Percentiles rank a stretch among this genome's conserved stretches.
Evolutionary conservation across 2,888 invertebrate species (phyloP).

Genomic region (Caenorhabditis becei): DNA sequence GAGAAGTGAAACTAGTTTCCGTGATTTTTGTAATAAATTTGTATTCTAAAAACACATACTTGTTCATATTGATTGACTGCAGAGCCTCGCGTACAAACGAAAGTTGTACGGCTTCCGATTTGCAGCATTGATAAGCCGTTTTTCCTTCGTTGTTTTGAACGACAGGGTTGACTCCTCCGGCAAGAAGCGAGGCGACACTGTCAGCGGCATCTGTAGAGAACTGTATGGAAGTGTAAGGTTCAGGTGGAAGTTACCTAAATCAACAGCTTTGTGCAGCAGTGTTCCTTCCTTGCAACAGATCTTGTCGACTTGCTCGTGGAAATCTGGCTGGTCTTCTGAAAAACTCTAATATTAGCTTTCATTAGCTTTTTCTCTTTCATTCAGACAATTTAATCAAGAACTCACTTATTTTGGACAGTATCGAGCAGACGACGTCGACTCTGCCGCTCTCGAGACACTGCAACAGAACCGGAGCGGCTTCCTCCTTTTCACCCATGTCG

Average conservation of each 20-base stretch:
- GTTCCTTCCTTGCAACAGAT: constrained; percentile 81
- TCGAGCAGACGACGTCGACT: constrained; percentile 75
- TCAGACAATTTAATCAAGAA: background rate
- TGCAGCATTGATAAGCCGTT: constrained; percentile 84
- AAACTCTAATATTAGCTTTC: background rate
- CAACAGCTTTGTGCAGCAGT: constrained; percentile 82
- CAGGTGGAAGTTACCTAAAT: constrained; percentile 48
- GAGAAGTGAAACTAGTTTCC: constrained; percentile 28
- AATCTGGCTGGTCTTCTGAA: constrained; percentile 70
- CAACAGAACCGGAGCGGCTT: constrained; percentile 64
- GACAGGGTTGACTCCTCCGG: constrained; percentile 85
- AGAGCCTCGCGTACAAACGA: constrained; percentile 86
- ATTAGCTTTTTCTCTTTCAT: background rate
- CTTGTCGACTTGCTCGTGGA: constrained; percentile 70
- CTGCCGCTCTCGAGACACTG: constrained; percentile 74
- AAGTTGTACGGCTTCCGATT: constrained; percentile 83
- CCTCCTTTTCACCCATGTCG: constrained; percentile 58
- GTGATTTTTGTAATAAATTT: constrained; percentile 42
- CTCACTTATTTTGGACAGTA: constrained; percentile 74
- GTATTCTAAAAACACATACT: constrained; percentile 82
- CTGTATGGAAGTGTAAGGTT: background rate
- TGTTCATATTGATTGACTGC: constrained; percentile 85
- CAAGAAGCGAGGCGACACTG: constrained; percentile 85
- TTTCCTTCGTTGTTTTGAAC: constrained; percentile 85
- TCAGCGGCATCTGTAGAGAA: constrained; percentile 69